Evolutionary conservation across 2,888 invertebrate genomes (phyloP), one percentile per base, ranked within the genome.

Genomic region (Eristalinus sepulchralis): DNA sequence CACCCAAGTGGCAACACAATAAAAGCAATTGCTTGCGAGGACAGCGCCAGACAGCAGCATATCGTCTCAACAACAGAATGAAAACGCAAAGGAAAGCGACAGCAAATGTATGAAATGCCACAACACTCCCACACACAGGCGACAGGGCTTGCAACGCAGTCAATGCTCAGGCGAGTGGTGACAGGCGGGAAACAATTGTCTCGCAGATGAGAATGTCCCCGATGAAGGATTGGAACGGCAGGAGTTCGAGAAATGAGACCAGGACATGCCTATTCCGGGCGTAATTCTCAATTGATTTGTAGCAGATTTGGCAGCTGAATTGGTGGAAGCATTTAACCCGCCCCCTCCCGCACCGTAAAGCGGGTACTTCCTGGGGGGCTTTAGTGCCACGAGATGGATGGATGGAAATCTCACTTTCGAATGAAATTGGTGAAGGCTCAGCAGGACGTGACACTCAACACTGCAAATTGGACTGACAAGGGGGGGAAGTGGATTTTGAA

Each of bases 1-100:
- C 70, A 17, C 75, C 73, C 80, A 55, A 75, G 79, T 80, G 72
- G 66, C 59, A 73, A 47, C 47, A 66, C 57, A 78, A 71, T 78
- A 72, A 55, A 70, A 70, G 17, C 57, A 59, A 36, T 66, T 81
- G 39, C 68, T 47, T 59, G 47, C 59, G 53, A 59, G 67, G 22
- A 55, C 62, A 60, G 9, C 27, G 17, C 57, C 8, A 24, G 68
- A 68, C 55, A 70, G 60, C 57, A 70, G 66, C 39, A 55, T 55
- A 81, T 80, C 75, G 78, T 73, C 63, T 78, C 71, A 36, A 3
- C 39, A 13, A 73, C 39, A 13, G 64, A 59, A 66, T 57, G 57
- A 68, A 75, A 71, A 75, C 11, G 66, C 63, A 80, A 78, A 60
- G 24, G 63, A 63, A 27, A 17, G 17, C 47, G 34, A 79, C 17